Base-by-base conservation (phyloP, 1,140 invertebrate genomes). In the Saccostrea glomerata region DNA sequence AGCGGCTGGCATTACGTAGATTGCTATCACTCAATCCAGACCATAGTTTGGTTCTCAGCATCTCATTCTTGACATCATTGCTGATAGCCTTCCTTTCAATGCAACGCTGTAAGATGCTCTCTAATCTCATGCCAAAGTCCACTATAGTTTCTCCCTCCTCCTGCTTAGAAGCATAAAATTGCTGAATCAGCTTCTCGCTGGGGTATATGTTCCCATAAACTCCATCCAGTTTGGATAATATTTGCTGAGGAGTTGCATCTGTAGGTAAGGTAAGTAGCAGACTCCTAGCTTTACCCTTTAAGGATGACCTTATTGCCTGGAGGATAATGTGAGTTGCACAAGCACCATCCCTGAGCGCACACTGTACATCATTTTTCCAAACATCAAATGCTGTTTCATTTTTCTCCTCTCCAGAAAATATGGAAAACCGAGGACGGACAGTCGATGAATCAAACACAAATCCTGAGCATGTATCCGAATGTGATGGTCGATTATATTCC, bases 301-400 rank as follows among this genome's bases (percentile, higher is more conserved):
- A 23, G 9, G 20, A 70, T 20, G 20, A 70, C 9, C 23, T 17
- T 20, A 70, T 70, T 20, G 63, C 23, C 23, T 70, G 23, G 7
- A 66, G 17, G 9, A 66, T 66, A 6, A n/a, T 66, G 0, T 7
- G 13, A 20, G 20, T 56, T 56, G 55, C 6, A 15, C 54, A 83
- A 40, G 15, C 30, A 3, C 60, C 77, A 82, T 83, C 77, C 15
- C 58, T 12, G 5, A 87, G 11, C 15, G 58, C 17, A 73, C 87
- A 88, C 23, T 88, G 55, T 13, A 70, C 73, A 25, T 88, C 87
- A 58, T 70, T 63, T 30, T 88, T 88, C 87, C 87, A 88, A 70
- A 88, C 87, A 25, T 88, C 87, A 73, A 84, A 88, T 6, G 25
- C 23, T 30, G 36, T 82, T 66, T 84, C 58, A 12, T 13, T 47